Evolutionary conservation across 2,888 invertebrate species (phyloP).

Genomic region (Eretmocerus hayati): DNA sequence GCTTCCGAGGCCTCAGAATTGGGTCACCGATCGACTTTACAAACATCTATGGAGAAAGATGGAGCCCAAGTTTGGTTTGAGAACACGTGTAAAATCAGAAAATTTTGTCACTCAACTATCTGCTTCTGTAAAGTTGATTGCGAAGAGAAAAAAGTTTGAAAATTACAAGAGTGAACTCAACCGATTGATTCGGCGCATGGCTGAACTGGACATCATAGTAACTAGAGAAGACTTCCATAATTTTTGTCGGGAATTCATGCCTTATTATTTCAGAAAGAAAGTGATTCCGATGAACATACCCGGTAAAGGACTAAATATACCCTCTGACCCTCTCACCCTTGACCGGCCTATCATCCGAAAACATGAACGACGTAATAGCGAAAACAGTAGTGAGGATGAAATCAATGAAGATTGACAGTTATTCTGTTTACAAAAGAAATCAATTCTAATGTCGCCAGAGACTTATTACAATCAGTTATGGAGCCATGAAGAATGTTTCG

Average conservation of each 20-base stretch:
- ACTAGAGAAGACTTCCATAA: slow-evolving; percentile 35
- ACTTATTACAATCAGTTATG: too few relatives aligned
- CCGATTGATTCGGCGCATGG: slow-evolving; percentile 33
- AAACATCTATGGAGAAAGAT: slow-evolving; percentile 33
- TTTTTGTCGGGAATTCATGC: slow-evolving; percentile 38
- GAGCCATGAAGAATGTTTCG: too few relatives aligned
- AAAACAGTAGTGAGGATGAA: too few relatives aligned
- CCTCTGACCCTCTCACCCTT: slow-evolving; percentile 25
- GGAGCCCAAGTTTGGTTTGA: slow-evolving; percentile 29
- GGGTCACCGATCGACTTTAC: slow-evolving; percentile 38
- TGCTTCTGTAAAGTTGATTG: slow-evolving; percentile 22
- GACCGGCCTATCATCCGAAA: neutral
- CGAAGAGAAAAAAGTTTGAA: slow-evolving; percentile 29
- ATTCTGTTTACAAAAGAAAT: too few relatives aligned
- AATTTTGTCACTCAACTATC: slow-evolving; percentile 29
- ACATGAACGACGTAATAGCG: too few relatives aligned
- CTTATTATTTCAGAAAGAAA: slow-evolving; percentile 36
- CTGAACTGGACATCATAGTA: slow-evolving; percentile 31
- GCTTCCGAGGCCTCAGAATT: slow-evolving; percentile 32
- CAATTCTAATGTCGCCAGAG: too few relatives aligned
- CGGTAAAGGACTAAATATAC: slow-evolving; percentile 34
- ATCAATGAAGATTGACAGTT: too few relatives aligned
- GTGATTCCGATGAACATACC: slow-evolving; percentile 36
- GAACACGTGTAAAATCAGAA: slow-evolving; percentile 32
- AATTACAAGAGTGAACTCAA: slow-evolving; percentile 30